Base-by-base conservation (phyloP, 2,113 vertebrate genomes). In the Chunga burmeisteri region DNA sequence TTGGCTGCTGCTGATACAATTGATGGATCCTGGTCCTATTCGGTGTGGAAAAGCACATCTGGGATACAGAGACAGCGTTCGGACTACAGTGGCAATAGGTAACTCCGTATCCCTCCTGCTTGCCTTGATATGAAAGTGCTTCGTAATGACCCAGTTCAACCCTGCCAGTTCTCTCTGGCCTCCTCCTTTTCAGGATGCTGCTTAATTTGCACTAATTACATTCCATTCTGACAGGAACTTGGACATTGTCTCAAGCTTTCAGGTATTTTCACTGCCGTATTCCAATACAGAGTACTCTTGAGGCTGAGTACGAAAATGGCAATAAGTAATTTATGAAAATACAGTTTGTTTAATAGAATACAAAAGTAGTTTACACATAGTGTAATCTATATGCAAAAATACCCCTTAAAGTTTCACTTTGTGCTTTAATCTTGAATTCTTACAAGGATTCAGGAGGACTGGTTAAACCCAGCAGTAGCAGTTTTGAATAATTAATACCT, bases 121-220 rank as follows among this genome's bases (percentile, higher is more conserved):
- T 32, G 61, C 82, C 73, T 92, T 25, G 42, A 91, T 87, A 53
- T 98, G 97, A 98, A 98, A 99, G 98, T 98, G 97, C 98, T 98
- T 97, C 97, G 98, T 99, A 98, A 98, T 98, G 98, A 99, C 98
- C 98, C 98, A 78, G 96, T 98, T 97, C 98, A 96, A 98, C 98
- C 95, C 95, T 96, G 95, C 98, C 98, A 98, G 98, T 95, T 98
- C 98, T 98, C 98, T 90, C 97, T 98, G 99, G 98, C 98, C 99
- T 99, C 97, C 97, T 97, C 88, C 97, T 98, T 97, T 98, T 97
- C 98, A 98, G 97, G 98, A 98, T 98, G 97, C 98, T 96, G 98
- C 98, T 99, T 99, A 99, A 99, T 99, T 99, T 98, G 98, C 98
- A 98, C 98, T 99, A 99, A 99, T 99, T 99, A 99, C 99, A 99